Conservation (phyloP, 2,113 vertebrate genomes). For the Marmota flaviventris region DNA sequence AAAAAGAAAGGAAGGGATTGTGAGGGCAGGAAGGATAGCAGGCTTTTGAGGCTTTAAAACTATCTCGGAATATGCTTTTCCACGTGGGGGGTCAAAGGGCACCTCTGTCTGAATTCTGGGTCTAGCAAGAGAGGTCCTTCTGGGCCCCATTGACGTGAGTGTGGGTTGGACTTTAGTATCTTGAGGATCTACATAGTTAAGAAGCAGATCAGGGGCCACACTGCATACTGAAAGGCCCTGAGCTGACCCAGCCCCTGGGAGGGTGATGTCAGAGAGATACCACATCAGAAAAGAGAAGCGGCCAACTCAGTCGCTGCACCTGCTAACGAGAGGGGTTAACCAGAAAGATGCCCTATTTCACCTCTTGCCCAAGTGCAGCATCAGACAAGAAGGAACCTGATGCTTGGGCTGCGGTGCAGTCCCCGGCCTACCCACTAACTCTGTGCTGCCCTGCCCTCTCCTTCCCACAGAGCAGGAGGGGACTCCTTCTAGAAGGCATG, state of each 20-base stretch:
- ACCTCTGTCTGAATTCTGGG: neutral
- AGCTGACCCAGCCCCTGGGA: neutral
- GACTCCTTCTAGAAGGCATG: neutral
- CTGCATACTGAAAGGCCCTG: neutral
- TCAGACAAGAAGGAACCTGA: slow-evolving; percentile 1
- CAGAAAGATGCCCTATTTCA: neutral
- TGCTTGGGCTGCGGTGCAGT: neutral
- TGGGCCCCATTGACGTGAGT: neutral
- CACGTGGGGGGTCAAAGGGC: neutral
- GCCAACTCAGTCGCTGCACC: neutral
- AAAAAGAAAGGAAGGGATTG: neutral
- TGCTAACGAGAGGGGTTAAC: neutral
- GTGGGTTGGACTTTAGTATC: neutral
- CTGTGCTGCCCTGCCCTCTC: neutral
- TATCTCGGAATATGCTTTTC: neutral
- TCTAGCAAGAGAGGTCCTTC: neutral
- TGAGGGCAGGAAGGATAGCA: neutral
- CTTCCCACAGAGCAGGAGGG: neutral
- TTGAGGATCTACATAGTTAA: neutral
- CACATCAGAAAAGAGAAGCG: slow-evolving; percentile 16
- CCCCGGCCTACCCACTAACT: neutral
- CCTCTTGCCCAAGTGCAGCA: neutral
- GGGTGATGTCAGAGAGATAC: neutral
- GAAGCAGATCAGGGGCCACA: neutral
- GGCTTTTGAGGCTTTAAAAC: neutral